Percentiles rank a stretch among this genome's conserved stretches.
Conservation (phyloP, 2,113 vertebrate species). For the Hydrochoerus hydrochaeris region DNA sequence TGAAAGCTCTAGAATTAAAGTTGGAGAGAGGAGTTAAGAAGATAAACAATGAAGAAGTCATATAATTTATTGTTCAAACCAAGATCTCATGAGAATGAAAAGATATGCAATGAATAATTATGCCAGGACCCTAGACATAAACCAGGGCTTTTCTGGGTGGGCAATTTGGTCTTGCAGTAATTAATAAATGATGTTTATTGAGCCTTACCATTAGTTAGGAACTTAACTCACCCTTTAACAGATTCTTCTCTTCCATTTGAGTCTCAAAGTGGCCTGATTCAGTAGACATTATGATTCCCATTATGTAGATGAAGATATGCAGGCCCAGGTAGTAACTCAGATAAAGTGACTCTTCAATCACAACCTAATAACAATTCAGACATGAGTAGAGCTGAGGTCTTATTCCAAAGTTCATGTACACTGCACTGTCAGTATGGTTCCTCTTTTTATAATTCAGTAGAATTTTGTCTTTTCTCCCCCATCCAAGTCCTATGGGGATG, state of each 20-base stretch:
- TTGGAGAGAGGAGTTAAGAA: not conserved
- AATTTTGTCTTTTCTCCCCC: not conserved
- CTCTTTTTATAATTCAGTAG: not conserved
- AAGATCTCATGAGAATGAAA: not conserved
- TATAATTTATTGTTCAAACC: not conserved
- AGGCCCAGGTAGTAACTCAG: not conserved
- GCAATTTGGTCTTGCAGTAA: not conserved
- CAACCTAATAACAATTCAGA: not conserved
- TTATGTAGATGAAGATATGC: not conserved
- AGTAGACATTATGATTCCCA: not conserved
- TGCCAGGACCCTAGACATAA: not conserved
- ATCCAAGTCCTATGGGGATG: not conserved
- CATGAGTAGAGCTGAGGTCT: not conserved
- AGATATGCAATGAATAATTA: not conserved
- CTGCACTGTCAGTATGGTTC: not conserved
- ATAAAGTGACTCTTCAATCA: not conserved
- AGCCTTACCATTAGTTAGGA: not conserved
- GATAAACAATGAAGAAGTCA: not conserved
- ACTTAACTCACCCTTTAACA: not conserved
- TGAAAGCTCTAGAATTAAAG: slow-evolving; percentile 18
- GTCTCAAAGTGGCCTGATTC: not conserved
- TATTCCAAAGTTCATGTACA: not conserved
- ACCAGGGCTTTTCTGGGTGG: not conserved
- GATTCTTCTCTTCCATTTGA: slow-evolving; percentile 36
- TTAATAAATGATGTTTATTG: slow-evolving; percentile 32